These are phyloP conservation scores for Artemia franciscana DNA, from an alignment of 1,140 invertebrate genomes.

Conservation along the genomic window DNA sequence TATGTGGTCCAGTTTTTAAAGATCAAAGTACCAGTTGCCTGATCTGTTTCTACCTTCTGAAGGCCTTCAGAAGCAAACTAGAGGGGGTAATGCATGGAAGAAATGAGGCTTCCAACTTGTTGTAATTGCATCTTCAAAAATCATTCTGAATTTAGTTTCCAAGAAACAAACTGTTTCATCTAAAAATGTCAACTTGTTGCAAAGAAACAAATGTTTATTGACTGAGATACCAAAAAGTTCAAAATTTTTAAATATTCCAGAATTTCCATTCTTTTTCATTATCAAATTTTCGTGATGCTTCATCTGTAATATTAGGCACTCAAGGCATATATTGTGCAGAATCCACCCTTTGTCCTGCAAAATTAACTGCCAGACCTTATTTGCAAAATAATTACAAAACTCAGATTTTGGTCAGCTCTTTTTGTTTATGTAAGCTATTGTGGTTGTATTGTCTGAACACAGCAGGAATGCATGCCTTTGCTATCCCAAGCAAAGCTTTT, in stretches of 20 bases:
- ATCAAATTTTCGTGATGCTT: neutral
- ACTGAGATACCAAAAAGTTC: neutral
- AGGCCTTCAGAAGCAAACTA: no score
- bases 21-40: no score
- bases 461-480: neutral
- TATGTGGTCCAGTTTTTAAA: no score
- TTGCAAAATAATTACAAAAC: no score
- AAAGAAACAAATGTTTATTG: neutral
- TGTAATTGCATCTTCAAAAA: neutral
- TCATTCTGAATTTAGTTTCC: neutral
- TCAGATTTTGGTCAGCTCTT: neutral
- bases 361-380: neutral
- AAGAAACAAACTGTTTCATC: neutral
- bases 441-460: neutral
- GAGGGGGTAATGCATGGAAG: no score
- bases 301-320: neutral
- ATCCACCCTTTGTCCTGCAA: neutral
- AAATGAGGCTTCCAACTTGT: neutral
- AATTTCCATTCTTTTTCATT: neutral
- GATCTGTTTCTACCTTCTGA: no score
- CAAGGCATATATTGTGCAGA: neutral
- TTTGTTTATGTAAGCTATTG: neutral
- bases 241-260: neutral
- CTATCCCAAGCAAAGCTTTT: neutral
- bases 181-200: neutral